Evolutionary conservation across 2,888 invertebrate genomes (phyloP), one percentile per base, ranked within the genome.

Genomic region (Teleogryllus oceanicus): DNA sequence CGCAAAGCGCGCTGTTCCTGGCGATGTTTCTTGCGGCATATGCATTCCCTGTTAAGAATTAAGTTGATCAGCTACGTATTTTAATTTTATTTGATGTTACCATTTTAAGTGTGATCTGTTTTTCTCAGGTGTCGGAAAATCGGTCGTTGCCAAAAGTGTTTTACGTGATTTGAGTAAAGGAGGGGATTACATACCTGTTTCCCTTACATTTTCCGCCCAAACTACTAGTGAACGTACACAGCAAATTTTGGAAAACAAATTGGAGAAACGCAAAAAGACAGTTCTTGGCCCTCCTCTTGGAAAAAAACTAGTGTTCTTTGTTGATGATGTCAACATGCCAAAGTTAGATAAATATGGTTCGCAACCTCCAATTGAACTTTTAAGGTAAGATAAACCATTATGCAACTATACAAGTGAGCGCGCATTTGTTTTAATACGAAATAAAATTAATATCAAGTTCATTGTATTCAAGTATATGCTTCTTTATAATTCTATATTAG

Each of bases 281-380:
- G 89, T 94, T 11, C 87, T 96, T 75, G 95, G 96, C 12, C 95
- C 96, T 0, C 96, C 96, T 0, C 86, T 92, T 50, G 95, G 94
- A 16, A 96, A 96, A 86, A 92, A 92, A 81, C 90, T 96, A 0
- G 91, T 96, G 4, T 90, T 96, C 80, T 96, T 97, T 84, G 93
- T 97, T 37, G 97, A 97, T 85, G 97, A 97, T 85, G 93, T 97
- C 0, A 97, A 97, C 85, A 96, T 97, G 96, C 97, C 97, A 0
- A 92, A 92, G 85, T 88, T 93, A 84, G 96, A 94, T 86, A 92
- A 92, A 0, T 97, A 96, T 84, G 97, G 97, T 12, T 94, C 96
- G 13, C 97, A 97, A 85, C 96, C 97, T 11, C 95, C 97, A 0
- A 94, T 97, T 80, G 97, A 97, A 88, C 87, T 98, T 49, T 88